Evolutionary conservation across 2,888 invertebrate genomes (phyloP).

Genomic region (Timema podura): DNA sequence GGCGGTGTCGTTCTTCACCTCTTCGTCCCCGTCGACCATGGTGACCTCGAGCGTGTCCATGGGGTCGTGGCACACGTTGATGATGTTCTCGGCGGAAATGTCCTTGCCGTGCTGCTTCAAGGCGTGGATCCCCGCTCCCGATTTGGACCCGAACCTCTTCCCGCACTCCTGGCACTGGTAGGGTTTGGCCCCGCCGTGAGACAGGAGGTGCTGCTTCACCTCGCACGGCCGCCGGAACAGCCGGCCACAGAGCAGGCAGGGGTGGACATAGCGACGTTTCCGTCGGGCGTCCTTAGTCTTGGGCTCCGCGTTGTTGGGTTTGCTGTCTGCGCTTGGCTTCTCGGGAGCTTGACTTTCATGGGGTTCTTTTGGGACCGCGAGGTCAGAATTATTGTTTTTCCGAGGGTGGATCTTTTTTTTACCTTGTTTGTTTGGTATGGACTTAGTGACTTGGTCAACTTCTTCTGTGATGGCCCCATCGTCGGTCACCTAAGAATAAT

Average conservation of each 20-base stretch:
- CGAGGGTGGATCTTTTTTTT: too few relatives aligned
- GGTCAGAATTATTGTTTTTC: too few relatives aligned
- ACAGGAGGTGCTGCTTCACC: constrained; percentile 30
- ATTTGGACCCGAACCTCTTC: constrained; percentile 28
- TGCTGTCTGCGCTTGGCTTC: constrained; percentile 9
- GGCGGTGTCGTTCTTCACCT: constrained; percentile 19
- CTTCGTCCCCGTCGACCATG: constrained; percentile 16
- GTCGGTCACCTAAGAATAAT: too few relatives aligned
- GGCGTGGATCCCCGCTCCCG: constrained; percentile 30
- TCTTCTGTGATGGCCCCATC: too few relatives aligned
- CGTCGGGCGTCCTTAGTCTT: constrained; percentile 25
- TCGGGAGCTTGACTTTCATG: not conserved
- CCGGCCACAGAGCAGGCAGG: constrained; percentile 30
- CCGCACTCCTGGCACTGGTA: constrained; percentile 29
- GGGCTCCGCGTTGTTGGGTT: constrained; percentile 9
- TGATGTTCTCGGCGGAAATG: constrained; percentile 24
- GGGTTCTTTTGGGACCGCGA: too few relatives aligned
- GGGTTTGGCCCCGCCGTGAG: constrained; percentile 30
- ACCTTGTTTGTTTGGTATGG: too few relatives aligned
- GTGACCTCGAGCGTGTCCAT: constrained; percentile 14
- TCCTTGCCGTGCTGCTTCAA: constrained; percentile 30
- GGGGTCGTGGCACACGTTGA: constrained; percentile 25
- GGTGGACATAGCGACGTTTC: constrained; percentile 27
- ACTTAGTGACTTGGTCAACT: too few relatives aligned
- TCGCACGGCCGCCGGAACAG: constrained; percentile 30